Evolutionary conservation across 2,797 vertebrate species (phyloP).

Genomic region (Poecilia wingei): DNA sequence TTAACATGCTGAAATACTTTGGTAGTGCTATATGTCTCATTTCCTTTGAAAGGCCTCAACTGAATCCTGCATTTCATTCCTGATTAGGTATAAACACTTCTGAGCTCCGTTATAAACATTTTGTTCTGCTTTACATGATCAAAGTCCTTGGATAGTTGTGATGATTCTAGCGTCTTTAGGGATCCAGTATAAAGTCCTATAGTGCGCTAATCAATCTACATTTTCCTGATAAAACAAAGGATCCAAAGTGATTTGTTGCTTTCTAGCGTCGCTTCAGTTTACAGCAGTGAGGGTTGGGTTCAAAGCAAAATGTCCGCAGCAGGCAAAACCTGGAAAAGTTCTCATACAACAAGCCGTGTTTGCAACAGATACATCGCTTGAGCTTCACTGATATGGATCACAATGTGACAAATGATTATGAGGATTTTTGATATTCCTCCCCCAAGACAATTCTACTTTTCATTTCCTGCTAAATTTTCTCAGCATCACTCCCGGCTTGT

Average conservation of each 20-base stretch:
- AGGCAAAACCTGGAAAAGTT: constrained; percentile 48
- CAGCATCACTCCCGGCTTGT: constrained; percentile 56
- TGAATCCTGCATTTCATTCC: constrained; percentile 35
- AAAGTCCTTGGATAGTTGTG: constrained; percentile 2
- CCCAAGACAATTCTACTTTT: constrained; percentile 80
- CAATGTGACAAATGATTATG: constrained; percentile 81
- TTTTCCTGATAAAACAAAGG: not conserved
- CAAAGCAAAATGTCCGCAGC: constrained; percentile 30
- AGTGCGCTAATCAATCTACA: constrained; percentile 8
- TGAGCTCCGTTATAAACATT: constrained; percentile 21
- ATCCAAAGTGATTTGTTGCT: constrained; percentile 4
- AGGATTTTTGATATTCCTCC: constrained; percentile 79
- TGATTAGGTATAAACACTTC: constrained; percentile 44
- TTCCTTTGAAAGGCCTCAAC: constrained; percentile 30
- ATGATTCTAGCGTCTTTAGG: constrained; percentile 9
- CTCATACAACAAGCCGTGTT: constrained; percentile 38
- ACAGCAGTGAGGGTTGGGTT: not conserved
- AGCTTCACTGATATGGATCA: constrained; percentile 72
- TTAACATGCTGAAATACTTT: constrained; percentile 41
- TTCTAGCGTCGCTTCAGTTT: constrained; percentile 19
- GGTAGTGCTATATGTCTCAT: constrained; percentile 19
- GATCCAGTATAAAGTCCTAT: not conserved
- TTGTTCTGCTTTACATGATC: constrained; percentile 12
- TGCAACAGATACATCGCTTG: constrained; percentile 47
- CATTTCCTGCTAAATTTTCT: constrained; percentile 85